These are phyloP conservation scores for Cuniculus paca DNA, from an alignment of 2,797 vertebrate genomes.

Conservation along the genomic window DNA sequence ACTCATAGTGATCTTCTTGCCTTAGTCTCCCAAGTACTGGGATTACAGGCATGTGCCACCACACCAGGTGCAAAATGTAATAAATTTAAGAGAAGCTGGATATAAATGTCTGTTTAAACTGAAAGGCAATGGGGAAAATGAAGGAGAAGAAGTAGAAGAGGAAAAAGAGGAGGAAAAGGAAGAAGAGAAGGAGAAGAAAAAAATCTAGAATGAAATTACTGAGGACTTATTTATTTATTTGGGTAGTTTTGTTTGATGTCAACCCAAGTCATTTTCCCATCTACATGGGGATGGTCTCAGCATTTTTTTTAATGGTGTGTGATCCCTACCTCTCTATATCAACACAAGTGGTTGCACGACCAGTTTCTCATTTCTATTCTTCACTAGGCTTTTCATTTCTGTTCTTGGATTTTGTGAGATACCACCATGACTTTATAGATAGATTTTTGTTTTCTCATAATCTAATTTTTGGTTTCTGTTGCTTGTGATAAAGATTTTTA, in stretches of 20 bases:
- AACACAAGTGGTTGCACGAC: not conserved
- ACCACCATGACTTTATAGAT: not conserved
- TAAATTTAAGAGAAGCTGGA: not conserved
- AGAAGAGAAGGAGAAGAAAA: too few species aligned
- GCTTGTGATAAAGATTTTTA: not conserved
- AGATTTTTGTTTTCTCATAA: not conserved
- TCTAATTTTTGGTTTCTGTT: slow-evolving; percentile 22
- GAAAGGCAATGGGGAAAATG: not conserved
- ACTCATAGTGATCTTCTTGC: not conserved
- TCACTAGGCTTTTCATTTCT: not conserved
- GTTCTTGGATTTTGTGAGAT: not conserved
- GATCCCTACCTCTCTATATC: not conserved
- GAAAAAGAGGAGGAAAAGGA: not conserved
- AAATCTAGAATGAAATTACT: not conserved
- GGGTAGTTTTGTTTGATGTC: not conserved
- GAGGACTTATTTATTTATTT: not conserved
- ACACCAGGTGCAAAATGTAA: not conserved
- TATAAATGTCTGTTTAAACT: not conserved
- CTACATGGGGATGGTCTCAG: not conserved
- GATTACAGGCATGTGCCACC: not conserved
- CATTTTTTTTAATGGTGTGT: not conserved
- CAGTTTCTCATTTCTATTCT: not conserved
- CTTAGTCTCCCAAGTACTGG: not conserved
- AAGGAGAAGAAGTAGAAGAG: not conserved
- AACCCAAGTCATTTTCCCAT: not conserved